Evolutionary conservation across 2,888 invertebrate genomes (phyloP), one percentile per base, ranked within the genome.

Genomic region (Hirtodrosophila alboralis): DNA sequence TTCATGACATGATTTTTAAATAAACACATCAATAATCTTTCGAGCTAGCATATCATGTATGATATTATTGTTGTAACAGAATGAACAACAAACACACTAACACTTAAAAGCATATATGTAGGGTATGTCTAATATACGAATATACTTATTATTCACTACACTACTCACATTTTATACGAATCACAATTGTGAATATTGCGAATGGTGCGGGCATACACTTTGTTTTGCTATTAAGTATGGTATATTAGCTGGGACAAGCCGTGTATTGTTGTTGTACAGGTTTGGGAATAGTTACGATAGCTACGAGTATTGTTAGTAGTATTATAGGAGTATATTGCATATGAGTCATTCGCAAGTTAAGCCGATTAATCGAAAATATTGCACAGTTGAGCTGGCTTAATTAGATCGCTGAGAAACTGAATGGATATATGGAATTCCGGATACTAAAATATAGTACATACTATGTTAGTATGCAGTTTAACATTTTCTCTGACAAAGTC

Each of bases 261-360:
- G 54, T 66, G 67, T 63, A 21, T 49, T 13, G 16, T 60, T 34
- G 23, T 45, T 58, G 33, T 45, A 51, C 43, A 40, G 49, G 16
- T 48, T 33, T 37, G 52, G 16, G 28, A 48, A 30, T 41, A 14
- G 4, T 28, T 36, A 54, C 56, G 51, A 40, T 36, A 41, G 59
- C 48, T 66, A 59, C 48, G 60, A 56, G 67, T 60, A 60, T 52
- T 45, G 33, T 41, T 51, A 33, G 14, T 33, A 10, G 51, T 65
- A 47, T 5, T 16, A 31, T 34, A 16, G n/a, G n/a, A 36, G 38
- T 38, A 37, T 56, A 48, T 45, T 45, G 57, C 56, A 62, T 75
- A 79, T 83, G 80, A 79, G 77, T 53, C 79, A 83, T 79, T 80
- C 78, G 59, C 83, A 81, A 60, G 83, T 75, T 79, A 79, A 79